Evolutionary conservation across 2,113 vertebrate genomes (phyloP), one percentile per base, ranked within the genome.

Genomic region (Thryonomys swinderianus): DNA sequence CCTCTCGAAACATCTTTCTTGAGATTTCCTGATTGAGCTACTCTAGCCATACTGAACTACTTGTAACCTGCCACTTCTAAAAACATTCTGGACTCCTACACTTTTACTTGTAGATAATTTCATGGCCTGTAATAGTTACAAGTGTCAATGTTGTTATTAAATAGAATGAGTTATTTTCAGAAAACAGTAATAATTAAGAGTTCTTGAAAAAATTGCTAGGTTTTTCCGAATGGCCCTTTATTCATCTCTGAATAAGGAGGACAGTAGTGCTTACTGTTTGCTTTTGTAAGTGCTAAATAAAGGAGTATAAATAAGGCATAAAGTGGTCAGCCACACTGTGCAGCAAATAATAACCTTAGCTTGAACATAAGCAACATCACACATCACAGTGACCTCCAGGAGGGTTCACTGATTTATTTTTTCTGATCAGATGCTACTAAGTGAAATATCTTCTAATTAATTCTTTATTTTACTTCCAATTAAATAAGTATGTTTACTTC

Each of bases 161-260:
- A 90, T 21, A 59, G 2, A 93, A 71, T 40, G 23, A 48, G 5
- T 67, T 94, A 92, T 57, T 85, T n/a, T 37, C 48, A 71, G 45
- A 37, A 85, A 91, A 5, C 16, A 45, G 69, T 23, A 14, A 69
- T 48, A 90, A 8, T 27, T 27, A 34, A 91, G 9, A 0, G 0
- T 66, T 74, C 61, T 92, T 90, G 51, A 69, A 62, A 89, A 81
- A 89, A 88, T 53, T 78, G 51, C n/a, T 80, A 74, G 8, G 66
- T 2, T 86, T 93, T n/a, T 80, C 42, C 94, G 57, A 91, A 84
- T 1, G 45, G n/a, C 4, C 53, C 7, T 64, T 55, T 45, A 11
- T 83, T 55, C 7, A 42, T 89, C 23, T 55, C 40, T 83, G 64
- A 79, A 67, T 62, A 64, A 81, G 6, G 5, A 21, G 9, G 78